These are phyloP conservation scores for Syngnathus acus DNA, from an alignment of 2,797 vertebrate species.

Conservation along the genomic window DNA sequence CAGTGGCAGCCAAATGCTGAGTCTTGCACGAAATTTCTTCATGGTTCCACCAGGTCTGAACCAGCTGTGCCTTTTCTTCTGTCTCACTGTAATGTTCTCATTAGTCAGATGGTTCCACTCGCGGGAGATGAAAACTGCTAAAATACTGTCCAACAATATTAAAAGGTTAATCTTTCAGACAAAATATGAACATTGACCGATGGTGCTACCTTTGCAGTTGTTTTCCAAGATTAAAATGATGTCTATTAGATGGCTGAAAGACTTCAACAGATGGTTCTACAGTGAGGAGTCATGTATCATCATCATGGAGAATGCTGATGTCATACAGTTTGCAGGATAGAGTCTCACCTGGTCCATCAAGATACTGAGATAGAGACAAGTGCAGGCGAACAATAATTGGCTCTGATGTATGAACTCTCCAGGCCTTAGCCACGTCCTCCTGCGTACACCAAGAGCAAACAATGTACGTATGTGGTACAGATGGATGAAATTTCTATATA, in stretches of 20 bases:
- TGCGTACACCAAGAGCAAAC: conserved; percentile 36
- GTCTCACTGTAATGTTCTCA: conserved; percentile 76
- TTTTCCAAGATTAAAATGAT: conserved; percentile 81
- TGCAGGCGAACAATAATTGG: conserved; percentile 83
- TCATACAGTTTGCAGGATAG: not conserved
- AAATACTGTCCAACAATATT: conserved; percentile 68
- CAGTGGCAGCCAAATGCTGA: conserved; percentile 86
- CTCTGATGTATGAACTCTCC: conserved; percentile 85
- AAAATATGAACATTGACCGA: not conserved
- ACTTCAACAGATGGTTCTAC: conserved; percentile 89
- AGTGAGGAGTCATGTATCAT: conserved; percentile 11
- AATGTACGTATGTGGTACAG: not conserved
- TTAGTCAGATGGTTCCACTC: conserved; percentile 92
- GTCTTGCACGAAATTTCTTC: conserved; percentile 86
- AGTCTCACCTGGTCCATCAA: conserved; percentile 87
- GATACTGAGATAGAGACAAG: conserved; percentile 88
- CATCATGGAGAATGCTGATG: not conserved
- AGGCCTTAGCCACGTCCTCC: conserved; percentile 85
- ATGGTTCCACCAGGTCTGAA: conserved; percentile 85
- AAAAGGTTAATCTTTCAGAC: not conserved
- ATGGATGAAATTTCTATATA: too few species aligned
- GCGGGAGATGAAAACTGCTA: conserved; percentile 82
- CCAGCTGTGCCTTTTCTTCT: conserved; percentile 86
- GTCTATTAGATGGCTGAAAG: conserved; percentile 85
- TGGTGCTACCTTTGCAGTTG: conserved; percentile 82